Evolutionary conservation across 1,140 invertebrate species (phyloP).

Genomic region (Ceratina australensis): DNA sequence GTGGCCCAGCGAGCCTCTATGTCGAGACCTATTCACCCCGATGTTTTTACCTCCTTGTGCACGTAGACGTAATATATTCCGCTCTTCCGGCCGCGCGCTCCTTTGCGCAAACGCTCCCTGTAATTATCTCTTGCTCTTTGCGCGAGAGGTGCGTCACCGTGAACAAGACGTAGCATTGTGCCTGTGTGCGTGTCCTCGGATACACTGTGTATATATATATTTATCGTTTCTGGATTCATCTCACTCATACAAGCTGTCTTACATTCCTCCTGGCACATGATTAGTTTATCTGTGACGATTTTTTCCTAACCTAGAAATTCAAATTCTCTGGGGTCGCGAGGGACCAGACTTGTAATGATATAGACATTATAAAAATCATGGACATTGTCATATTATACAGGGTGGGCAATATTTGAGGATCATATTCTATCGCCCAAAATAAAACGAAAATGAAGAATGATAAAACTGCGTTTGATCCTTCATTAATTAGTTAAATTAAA

Average conservation of each 20-base stretch:
- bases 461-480: too few species aligned
- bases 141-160: conserved; percentile 18
- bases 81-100: conserved; percentile 31
- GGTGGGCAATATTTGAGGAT: too few species aligned
- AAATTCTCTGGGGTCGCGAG: too few species aligned
- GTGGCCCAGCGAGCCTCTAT: background rate
- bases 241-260: conserved; percentile 16
- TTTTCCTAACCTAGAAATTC: too few species aligned
- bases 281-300: too few species aligned
- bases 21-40: conserved; percentile 41
- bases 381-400: too few species aligned
- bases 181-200: background rate
- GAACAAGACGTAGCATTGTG: conserved; percentile 21
- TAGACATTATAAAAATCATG: too few species aligned
- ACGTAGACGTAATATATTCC: conserved; percentile 47
- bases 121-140: conserved; percentile 57
- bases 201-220: too few species aligned
- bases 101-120: conserved; percentile 26
- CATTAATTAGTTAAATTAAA: too few species aligned
- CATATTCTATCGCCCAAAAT: too few species aligned
- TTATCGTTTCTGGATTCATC: conserved; percentile 64
- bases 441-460: too few species aligned
- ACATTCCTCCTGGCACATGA: background rate
- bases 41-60: conserved; percentile 27
- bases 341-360: too few species aligned